Evolutionary conservation across 2,113 vertebrate genomes (phyloP).

Genomic region (Silurus glanis): DNA sequence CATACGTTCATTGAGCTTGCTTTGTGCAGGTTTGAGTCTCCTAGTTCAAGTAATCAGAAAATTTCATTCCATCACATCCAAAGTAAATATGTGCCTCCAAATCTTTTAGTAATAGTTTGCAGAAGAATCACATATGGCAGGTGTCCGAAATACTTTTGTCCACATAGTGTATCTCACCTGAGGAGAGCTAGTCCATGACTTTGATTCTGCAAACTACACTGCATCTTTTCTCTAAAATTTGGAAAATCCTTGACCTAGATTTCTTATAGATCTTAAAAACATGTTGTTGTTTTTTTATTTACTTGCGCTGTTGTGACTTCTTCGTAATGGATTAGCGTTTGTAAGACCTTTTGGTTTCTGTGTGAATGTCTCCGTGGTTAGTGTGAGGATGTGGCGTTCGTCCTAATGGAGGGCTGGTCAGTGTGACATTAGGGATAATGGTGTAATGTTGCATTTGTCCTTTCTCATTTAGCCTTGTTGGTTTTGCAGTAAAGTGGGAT

Average conservation of each 20-base stretch:
- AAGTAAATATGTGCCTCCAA: too few relatives aligned
- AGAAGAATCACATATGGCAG: too few relatives aligned
- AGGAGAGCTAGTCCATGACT: neutral
- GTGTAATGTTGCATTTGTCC: slow-evolving; percentile 8
- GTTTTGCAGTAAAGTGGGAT: slow-evolving; percentile 22
- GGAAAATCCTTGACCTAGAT: neutral
- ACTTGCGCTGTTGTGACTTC: neutral
- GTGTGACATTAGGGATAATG: neutral
- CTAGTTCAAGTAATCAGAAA: too few relatives aligned
- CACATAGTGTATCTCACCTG: neutral
- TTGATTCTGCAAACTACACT: neutral
- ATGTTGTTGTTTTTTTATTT: neutral
- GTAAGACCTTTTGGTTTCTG: neutral
- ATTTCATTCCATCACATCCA: too few relatives aligned
- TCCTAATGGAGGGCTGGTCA: slow-evolving; percentile 32
- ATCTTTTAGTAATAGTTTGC: too few relatives aligned
- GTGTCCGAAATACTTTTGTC: too few relatives aligned
- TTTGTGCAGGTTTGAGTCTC: too few relatives aligned
- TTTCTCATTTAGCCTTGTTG: slow-evolving; percentile 30
- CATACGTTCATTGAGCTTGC: too few relatives aligned
- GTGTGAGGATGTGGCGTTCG: slow-evolving; percentile 45
- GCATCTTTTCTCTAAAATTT: neutral
- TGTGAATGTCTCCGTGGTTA: slow-evolving; percentile 21
- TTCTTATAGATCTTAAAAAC: neutral
- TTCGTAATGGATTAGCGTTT: slow-evolving; percentile 36